phyloP scores from a whole-genome alignment of 1,140 invertebrate species.

The Rhizoglyphus robini region DNA sequence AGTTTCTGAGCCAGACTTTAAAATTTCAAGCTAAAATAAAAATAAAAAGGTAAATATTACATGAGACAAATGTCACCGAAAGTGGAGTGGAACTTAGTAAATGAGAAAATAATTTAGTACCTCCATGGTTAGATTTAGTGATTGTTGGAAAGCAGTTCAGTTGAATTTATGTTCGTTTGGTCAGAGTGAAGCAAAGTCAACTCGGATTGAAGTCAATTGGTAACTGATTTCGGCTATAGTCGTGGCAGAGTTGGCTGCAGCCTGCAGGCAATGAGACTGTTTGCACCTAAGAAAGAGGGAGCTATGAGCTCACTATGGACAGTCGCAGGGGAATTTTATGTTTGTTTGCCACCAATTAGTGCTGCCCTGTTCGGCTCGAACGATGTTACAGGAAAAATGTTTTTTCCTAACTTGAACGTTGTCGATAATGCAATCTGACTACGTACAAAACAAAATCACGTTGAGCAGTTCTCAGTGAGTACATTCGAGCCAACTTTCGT shows the following conservation, averaged over 20 bases:
- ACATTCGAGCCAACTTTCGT: too few relatives aligned
- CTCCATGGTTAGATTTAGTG: not conserved
- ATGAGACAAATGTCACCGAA: not conserved
- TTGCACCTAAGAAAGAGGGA: not conserved
- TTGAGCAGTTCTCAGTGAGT: too few relatives aligned
- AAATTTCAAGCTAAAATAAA: conserved; percentile 19
- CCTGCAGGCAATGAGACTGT: not conserved
- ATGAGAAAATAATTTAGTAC: not conserved
- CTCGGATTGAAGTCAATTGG: not conserved
- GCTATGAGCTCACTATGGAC: too few relatives aligned
- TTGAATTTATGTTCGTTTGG: not conserved
- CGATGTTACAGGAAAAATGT: not conserved
- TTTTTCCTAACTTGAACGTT: too few relatives aligned
- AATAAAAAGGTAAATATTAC: too few relatives aligned
- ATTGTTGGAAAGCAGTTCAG: not conserved
- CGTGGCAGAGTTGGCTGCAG: not conserved
- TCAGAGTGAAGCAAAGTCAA: not conserved
- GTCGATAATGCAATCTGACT: too few relatives aligned
- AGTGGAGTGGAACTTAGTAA: not conserved
- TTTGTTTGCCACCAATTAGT: not conserved
- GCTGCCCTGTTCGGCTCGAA: not conserved
- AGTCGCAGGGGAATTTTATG: not conserved
- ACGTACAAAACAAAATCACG: too few relatives aligned
- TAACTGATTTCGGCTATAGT: not conserved
- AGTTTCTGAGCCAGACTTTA: conserved; percentile 15